Evolutionary conservation across 2,113 vertebrate species (phyloP), one percentile per base, ranked within the genome.

Genomic region (Dipodomys merriami): DNA sequence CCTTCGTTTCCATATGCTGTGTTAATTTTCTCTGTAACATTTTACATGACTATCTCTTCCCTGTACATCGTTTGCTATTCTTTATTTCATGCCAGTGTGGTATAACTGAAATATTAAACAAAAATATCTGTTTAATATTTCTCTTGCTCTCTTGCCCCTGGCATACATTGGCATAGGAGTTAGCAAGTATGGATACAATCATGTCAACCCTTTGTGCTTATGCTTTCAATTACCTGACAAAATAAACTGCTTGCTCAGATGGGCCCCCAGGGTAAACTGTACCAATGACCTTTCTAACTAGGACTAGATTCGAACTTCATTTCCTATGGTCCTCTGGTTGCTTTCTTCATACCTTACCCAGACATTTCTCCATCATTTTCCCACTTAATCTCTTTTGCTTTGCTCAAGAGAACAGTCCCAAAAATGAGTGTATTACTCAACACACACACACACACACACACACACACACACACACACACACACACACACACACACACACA

Each of bases 121-220:
- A 64, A 71, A 68, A 23, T 29, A 16, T 71, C n/a, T 72, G 83
- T 69, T 20, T 62, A 83, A 23, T 83, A 46, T 91, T 77, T 87
- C 35, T 60, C 35, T 84, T 74, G 22, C 3, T 88, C 19, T 77
- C 23, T 83, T 49, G 15, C 3, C 6, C 2, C 20, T 79, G 60
- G 77, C 23, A 88, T 76, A 53, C 33, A 49, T 46, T 88, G 44
- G 3, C 16, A 12, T 78, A 82, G 72, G 77, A 46, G 8, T n/a
- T 73, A 72, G 25, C 30, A 53, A 80, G 20, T 1, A 62, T 20
- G n/a, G 33, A 57, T 33, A 71, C 39, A 9, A 49, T 67, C 60
- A 62, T 3, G 0, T 57, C 20, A 72, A 4, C 11, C 12, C 6
- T 10, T 83, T 71, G 18, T 6, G 29, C 83, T 83, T 35, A 46